Percentiles rank a stretch among this genome's conserved stretches.
Evolutionary conservation across 2,113 vertebrate genomes (phyloP).

Genomic region (Halichoerus grypus): DNA sequence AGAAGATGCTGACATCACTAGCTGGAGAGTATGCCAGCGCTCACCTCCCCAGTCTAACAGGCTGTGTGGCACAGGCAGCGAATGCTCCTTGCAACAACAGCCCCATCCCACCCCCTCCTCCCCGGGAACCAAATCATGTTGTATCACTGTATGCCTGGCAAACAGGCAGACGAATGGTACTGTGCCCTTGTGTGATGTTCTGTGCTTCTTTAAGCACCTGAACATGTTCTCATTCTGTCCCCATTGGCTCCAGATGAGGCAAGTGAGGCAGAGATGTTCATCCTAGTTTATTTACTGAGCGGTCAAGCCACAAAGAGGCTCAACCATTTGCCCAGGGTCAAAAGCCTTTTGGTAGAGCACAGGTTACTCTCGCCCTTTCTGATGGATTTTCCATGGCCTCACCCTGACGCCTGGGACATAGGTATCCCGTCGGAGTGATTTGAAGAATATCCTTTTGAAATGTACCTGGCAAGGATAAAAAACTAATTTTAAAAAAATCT

Average conservation of each 20-base stretch:
- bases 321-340: background rate
- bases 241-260: background rate
- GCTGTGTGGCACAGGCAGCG: fast-evolving
- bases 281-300: background rate
- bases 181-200: background rate
- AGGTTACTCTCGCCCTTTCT: no score
- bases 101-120: background rate
- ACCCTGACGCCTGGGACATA: fast-evolving
- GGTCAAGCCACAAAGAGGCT: background rate
- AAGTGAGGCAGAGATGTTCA: background rate
- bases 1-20: background rate
- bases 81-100: background rate
- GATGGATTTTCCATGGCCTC: no score
- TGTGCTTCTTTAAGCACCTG: background rate
- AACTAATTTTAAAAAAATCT: background rate
- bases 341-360: background rate
- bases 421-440: background rate
- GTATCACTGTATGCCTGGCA: background rate
- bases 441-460: background rate
- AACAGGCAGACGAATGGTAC: background rate
- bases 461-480: background rate
- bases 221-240: background rate
- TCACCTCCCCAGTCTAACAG: background rate
- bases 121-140: no score
- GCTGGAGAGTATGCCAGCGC: fast-evolving